These are phyloP conservation scores for Hyppa rectilinea DNA, from an alignment of 2,888 invertebrate species.

Conservation along the genomic window DNA sequence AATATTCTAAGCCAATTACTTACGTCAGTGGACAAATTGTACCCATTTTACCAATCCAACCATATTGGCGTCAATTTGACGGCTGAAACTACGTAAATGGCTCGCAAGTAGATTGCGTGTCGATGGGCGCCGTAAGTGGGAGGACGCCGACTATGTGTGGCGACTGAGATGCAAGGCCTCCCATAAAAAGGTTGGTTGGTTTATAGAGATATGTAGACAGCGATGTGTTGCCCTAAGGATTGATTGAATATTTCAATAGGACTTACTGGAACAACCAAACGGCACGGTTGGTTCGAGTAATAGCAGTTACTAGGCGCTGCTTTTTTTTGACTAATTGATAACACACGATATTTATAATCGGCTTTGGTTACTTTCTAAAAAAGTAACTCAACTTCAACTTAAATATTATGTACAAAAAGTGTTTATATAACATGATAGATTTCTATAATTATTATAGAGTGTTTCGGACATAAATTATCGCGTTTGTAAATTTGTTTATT, in stretches of 20 bases:
- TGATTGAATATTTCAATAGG: neutral
- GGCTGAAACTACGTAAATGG: slow-evolving; percentile 50
- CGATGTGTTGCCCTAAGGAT: neutral
- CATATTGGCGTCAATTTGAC: slow-evolving; percentile 58
- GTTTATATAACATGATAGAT: too few relatives aligned
- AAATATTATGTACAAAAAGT: too few relatives aligned
- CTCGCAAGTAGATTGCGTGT: slow-evolving; percentile 52
- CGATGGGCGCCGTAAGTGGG: slow-evolving; percentile 48
- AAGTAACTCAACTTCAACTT: too few relatives aligned
- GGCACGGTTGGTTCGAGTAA: neutral
- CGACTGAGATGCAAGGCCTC: slow-evolving; percentile 28
- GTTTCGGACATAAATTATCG: too few relatives aligned
- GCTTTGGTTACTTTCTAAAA: neutral
- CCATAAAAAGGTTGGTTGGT: slow-evolving; percentile 21
- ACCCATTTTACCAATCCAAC: neutral
- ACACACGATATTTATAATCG: neutral
- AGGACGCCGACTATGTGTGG: slow-evolving; percentile 11
- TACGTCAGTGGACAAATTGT: slow-evolving; percentile 15
- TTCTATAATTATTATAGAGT: too few relatives aligned
- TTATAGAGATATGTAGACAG: neutral
- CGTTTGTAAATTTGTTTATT: too few relatives aligned
- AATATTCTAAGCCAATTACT: neutral
- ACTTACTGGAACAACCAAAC: neutral
- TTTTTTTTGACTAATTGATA: neutral
- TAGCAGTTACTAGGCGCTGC: neutral